phyloP scores from a whole-genome alignment of 2,113 vertebrate species.

The Glareola pratincola region DNA sequence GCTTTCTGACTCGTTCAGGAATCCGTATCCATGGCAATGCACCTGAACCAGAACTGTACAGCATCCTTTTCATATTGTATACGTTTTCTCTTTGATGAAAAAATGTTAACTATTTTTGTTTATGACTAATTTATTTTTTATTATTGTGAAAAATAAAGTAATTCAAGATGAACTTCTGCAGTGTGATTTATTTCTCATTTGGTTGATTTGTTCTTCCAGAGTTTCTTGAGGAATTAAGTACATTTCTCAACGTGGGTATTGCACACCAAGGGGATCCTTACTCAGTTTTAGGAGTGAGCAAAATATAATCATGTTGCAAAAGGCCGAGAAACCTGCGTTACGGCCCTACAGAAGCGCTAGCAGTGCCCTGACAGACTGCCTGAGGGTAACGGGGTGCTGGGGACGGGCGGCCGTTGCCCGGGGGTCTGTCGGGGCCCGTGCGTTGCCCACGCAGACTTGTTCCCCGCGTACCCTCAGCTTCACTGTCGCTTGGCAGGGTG shows the following conservation, averaged over 20 bases:
- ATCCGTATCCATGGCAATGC: conserved; percentile 4
- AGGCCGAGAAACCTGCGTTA: neutral
- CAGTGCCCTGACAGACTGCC: rapidly evolving
- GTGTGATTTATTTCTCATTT: neutral
- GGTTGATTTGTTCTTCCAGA: neutral
- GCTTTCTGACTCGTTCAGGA: conserved; percentile 61
- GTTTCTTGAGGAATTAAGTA: neutral
- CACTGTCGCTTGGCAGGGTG: rapidly evolving
- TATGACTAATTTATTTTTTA: conserved; percentile 86
- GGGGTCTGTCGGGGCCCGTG: neutral
- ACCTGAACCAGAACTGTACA: conserved; percentile 65
- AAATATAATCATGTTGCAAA: neutral
- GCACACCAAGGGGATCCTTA: neutral
- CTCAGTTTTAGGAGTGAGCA: neutral
- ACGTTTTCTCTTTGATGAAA: conserved; percentile 64
- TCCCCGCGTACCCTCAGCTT: rapidly evolving
- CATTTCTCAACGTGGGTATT: neutral
- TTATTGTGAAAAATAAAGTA: conserved; percentile 79
- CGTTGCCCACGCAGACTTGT: rapidly evolving
- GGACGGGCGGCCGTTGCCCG: neutral
- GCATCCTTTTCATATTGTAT: conserved; percentile 63
- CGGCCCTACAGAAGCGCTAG: neutral
- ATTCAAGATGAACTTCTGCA: conserved; percentile 30
- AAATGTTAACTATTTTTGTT: conserved; percentile 79
- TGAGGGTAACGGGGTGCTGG: rapidly evolving